phyloP scores from a whole-genome alignment of 2,888 invertebrate species.

The Andricus quercusramuli region DNA sequence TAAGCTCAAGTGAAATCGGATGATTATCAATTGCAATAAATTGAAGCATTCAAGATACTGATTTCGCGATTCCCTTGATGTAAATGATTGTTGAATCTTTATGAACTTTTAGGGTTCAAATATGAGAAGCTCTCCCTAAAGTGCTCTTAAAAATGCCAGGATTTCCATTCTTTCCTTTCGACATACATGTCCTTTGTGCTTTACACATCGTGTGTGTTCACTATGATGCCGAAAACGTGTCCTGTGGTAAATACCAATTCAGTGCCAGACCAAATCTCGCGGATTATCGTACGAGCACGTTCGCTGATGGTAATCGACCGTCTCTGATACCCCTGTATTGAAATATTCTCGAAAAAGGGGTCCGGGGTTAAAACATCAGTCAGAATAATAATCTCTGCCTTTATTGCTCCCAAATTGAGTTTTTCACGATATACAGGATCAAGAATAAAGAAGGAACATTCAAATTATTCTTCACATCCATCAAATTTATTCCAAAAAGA shows the following conservation, averaged over 20 bases:
- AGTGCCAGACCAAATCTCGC: conserved; percentile 56
- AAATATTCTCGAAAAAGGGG: conserved; percentile 19
- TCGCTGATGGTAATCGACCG: conserved; percentile 45
- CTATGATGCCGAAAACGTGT: conserved; percentile 44
- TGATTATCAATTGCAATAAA: no score
- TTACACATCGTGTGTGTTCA: conserved; percentile 43
- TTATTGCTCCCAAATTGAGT: no score
- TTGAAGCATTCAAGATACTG: no score
- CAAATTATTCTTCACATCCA: no score
- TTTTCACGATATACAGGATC: no score
- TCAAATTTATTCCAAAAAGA: not conserved
- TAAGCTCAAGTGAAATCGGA: no score
- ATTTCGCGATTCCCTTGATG: no score
- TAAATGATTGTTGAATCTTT: no score
- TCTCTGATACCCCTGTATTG: not conserved
- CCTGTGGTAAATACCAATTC: conserved; percentile 54
- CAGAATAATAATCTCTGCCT: not conserved
- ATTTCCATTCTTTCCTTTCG: not conserved
- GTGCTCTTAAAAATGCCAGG: not conserved
- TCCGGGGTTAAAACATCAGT: not conserved
- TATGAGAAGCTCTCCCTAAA: not conserved
- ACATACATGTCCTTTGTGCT: conserved; percentile 48
- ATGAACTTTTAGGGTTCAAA: no score
- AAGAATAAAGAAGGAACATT: no score
- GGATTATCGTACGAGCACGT: conserved; percentile 59